Evolutionary conservation across 2,888 invertebrate genomes (phyloP).

Genomic region (Pyrochroa serraticornis): DNA sequence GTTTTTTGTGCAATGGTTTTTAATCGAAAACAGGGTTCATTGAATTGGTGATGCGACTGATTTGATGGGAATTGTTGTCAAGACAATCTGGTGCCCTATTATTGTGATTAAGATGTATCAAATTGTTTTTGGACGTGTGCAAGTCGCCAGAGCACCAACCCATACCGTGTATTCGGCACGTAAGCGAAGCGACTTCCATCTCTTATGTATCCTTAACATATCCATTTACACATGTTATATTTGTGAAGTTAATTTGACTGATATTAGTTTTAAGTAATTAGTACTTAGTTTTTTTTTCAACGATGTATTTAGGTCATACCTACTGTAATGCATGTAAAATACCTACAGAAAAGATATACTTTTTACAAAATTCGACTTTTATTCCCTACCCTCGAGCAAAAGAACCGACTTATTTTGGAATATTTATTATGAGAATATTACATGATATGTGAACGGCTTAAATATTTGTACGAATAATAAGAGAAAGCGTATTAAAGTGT

Average conservation of each 20-base stretch:
- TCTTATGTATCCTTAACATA: conserved; percentile 4
- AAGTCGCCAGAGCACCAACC: not conserved
- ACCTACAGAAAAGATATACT: conserved; percentile 27
- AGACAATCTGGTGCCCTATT: conserved; percentile 30
- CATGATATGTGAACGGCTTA: conserved; percentile 22
- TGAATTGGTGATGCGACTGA: conserved; percentile 10
- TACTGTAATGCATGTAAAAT: conserved; percentile 25
- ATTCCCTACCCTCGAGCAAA: not conserved
- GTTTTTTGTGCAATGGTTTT: conserved; percentile 15
- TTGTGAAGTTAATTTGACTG: conserved; percentile 33
- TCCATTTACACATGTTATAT: conserved; percentile 6
- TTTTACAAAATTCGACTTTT: conserved; percentile 12
- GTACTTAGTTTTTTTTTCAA: conserved; percentile 23
- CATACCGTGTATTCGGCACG: conserved; percentile 11
- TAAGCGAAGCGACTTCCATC: not conserved
- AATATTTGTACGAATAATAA: conserved; percentile 17
- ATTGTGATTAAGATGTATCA: conserved; percentile 23
- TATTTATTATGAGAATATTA: conserved; percentile 16
- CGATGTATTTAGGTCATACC: conserved; percentile 6
- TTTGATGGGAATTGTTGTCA: conserved; percentile 9
- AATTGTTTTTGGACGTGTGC: conserved; percentile 6
- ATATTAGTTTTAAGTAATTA: conserved; percentile 24
- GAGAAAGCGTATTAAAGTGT: conserved; percentile 13
- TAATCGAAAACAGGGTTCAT: conserved; percentile 13
- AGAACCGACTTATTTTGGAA: not conserved